phyloP scores from a whole-genome alignment of 2,113 vertebrate genomes.

The Potamarius usumacintae region DNA sequence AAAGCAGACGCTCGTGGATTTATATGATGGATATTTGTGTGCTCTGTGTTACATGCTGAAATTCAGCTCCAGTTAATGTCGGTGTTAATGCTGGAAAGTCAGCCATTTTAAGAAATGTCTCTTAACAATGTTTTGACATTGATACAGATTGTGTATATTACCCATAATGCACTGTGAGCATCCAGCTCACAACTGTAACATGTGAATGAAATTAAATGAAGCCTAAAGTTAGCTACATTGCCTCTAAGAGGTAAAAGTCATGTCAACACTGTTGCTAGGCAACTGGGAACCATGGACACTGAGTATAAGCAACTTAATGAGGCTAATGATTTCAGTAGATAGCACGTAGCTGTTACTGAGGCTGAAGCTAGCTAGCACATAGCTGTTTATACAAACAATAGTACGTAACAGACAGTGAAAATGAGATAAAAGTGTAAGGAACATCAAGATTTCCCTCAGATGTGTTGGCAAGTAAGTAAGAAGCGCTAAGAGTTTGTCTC shows the following conservation, averaged over 20 bases:
- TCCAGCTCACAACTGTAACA: not conserved
- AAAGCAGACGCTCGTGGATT: not conserved
- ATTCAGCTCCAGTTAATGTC: not conserved
- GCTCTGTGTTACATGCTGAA: not conserved
- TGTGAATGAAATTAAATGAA: not conserved
- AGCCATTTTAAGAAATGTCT: not conserved
- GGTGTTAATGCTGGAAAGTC: not conserved
- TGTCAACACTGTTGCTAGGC: not conserved
- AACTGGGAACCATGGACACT: not conserved
- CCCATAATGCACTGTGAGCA: constrained; percentile 7
- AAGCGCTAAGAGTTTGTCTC: not conserved
- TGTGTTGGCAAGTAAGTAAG: not conserved
- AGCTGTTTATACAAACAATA: not conserved
- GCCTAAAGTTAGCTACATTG: not conserved
- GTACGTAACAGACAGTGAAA: not conserved
- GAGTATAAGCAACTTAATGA: not conserved
- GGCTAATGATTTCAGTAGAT: not conserved
- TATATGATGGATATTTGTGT: constrained; percentile 3
- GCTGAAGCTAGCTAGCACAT: not conserved
- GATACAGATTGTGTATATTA: not conserved
- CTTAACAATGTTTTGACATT: not conserved
- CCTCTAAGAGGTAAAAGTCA: not conserved
- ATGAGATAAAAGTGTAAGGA: not conserved
- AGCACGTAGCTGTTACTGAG: not conserved
- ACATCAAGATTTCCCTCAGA: not conserved